Evolutionary conservation across 2,797 vertebrate genomes (phyloP), one percentile per base, ranked within the genome.

Genomic region (Bradypodion pumilum): DNA sequence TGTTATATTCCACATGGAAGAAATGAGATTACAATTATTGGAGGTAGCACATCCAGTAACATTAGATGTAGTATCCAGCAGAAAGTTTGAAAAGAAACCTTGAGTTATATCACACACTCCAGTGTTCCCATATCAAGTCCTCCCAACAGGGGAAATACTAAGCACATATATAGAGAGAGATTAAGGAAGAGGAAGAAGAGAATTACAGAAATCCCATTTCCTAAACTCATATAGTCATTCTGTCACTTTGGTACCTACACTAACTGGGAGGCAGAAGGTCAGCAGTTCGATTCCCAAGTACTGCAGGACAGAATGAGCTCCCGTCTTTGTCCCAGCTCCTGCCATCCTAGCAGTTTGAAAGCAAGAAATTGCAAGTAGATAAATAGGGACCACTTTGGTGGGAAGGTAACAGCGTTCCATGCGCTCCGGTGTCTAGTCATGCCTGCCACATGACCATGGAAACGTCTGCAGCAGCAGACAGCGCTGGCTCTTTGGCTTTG

Each of bases 61-160:
- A 70, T 49, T 63, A 84, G 76, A 84, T 59, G 21, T 2, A 90
- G 8, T n/a, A n/a, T 70, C 74, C 65, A 78, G 29, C 3, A 86
- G 32, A 7, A 80, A 0, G 59, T 9, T 81, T 80, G 59, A 80
- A 87, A 19, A 56, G 77, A 87, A 91, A 86, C 2, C 3, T 42
- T 87, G 37, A 75, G 80, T 56, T 87, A 27, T 78, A 85, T 80
- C 90, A 88, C 82, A 88, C 73, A 0, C 72, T 81, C 42, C 86
- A 63, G 80, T 83, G 66, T 75, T 27, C 27, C 73, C 63, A n/a
- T 75, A 66, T 46, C 60, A 16, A 74, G 66, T 85, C 37, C 49
- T 25, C 59, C 37, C 46, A 52, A 44, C 19, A 40, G 65, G 72
- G 52, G 69, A 44, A 65, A 37, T 56, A 32, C 37, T 37, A 46